phyloP scores from a whole-genome alignment of 2,113 vertebrate species.

The Azemiops feae region DNA sequence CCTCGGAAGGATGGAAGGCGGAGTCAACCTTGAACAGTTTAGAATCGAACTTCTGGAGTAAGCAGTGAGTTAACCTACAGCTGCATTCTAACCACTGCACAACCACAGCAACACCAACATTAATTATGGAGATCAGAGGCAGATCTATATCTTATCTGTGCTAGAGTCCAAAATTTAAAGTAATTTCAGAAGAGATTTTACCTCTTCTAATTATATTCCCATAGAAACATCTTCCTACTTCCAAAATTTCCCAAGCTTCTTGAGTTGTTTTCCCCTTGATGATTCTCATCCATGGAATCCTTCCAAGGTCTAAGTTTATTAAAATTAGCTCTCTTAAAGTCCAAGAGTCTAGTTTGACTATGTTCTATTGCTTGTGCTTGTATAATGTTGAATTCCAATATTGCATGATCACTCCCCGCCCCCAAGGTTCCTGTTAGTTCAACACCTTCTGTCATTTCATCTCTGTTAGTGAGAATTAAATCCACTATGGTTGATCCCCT shows the following conservation, averaged over 20 bases:
- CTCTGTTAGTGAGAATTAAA: no score
- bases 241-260: not conserved
- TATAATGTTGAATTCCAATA: no score
- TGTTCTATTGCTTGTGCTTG: no score
- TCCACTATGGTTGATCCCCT: no score
- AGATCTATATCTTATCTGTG: not conserved
- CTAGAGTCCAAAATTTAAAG: not conserved
- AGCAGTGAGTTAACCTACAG: not conserved
- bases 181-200: not conserved
- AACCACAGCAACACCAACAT: not conserved
- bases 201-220: not conserved
- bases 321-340: no score
- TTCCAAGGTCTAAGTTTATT: no score
- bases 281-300: no score
- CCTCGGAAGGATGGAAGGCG: not conserved
- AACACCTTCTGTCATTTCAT: no score
- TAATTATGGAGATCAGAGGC: not conserved
- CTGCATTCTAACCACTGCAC: not conserved
- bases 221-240: not conserved
- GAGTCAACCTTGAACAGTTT: not conserved
- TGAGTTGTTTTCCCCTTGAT: no score
- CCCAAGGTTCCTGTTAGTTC: no score
- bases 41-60: not conserved
- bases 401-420: no score
- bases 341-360: no score